A percentile compares a stretch with the other conserved stretches of the same genome.
Evolutionary conservation across 2,888 invertebrate genomes (phyloP).

Genomic region (Molorchus minor): DNA sequence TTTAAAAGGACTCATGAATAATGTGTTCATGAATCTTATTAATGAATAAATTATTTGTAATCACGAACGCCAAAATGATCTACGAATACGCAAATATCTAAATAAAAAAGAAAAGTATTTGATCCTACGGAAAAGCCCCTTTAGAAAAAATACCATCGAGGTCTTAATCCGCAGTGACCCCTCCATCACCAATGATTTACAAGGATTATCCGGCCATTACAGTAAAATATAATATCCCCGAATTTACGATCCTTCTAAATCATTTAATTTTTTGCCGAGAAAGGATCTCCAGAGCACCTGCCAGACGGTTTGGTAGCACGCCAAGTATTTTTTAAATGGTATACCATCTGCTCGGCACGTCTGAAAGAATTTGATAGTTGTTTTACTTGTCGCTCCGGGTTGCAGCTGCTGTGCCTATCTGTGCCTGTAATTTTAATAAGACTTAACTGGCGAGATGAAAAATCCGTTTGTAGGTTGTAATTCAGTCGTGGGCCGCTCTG

Average conservation of each 20-base stretch:
- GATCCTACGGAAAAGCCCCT: background rate
- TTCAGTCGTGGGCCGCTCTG: background rate
- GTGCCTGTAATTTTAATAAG: slow-evolving; percentile 11
- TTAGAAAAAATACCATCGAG: background rate
- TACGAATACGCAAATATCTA: too few relatives aligned
- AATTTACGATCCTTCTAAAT: slow-evolving; percentile 8
- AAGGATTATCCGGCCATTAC: slow-evolving; percentile 4
- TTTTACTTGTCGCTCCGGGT: background rate
- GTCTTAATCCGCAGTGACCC: background rate
- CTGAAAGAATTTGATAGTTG: background rate
- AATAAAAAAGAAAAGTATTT: too few relatives aligned
- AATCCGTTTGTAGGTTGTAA: background rate
- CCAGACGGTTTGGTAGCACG: slow-evolving; percentile 14
- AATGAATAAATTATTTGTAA: too few relatives aligned
- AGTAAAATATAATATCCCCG: background rate
- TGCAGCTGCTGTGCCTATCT: slow-evolving; percentile 12
- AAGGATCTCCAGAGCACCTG: slow-evolving; percentile 10
- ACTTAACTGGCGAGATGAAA: background rate
- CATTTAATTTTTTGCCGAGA: slow-evolving; percentile 15
- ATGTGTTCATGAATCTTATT: too few relatives aligned
- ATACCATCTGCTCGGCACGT: slow-evolving; percentile 11
- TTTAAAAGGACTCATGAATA: background rate
- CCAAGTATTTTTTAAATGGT: slow-evolving; percentile 13
- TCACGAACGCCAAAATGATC: too few relatives aligned
- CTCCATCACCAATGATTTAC: background rate